Conservation (phyloP, 2,113 vertebrate genomes). For the Neoarius graeffei region DNA sequence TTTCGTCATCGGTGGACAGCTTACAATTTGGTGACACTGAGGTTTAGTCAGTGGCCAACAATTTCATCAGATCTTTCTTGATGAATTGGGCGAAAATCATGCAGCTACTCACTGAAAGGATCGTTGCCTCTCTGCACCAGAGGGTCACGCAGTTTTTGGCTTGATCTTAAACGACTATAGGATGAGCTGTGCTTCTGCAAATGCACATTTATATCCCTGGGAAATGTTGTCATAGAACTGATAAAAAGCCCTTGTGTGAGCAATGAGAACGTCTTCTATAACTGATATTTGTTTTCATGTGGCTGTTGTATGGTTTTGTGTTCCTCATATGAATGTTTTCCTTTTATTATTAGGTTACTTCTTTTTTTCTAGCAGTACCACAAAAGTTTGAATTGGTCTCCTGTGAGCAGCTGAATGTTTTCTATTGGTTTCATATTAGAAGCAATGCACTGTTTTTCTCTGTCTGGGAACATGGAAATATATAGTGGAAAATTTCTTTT, state of each 20-base stretch:
- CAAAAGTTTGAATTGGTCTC: not conserved
- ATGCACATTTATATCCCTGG: not conserved
- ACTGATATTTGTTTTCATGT: not conserved
- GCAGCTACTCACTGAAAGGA: not conserved
- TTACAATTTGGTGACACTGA: not conserved
- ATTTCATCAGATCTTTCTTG: not conserved
- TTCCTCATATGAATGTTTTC: not conserved
- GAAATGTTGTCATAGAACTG: not conserved
- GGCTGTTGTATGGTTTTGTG: not conserved
- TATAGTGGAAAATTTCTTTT: not conserved
- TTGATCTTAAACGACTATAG: not conserved
- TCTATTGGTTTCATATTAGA: not conserved
- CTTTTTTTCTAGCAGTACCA: not conserved
- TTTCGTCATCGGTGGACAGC: not conserved
- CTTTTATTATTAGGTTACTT: not conserved
- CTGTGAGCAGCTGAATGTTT: slow-evolving; percentile 8
- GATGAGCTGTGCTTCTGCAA: not conserved
- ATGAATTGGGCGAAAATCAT: not conserved
- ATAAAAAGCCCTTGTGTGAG: not conserved
- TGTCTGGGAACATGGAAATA: not conserved
- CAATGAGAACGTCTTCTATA: not conserved
- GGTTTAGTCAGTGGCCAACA: not conserved
- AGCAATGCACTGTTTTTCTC: not conserved
- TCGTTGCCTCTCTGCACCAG: not conserved
- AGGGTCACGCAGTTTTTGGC: not conserved